Evolutionary conservation across 2,888 invertebrate species (phyloP), one percentile per base, ranked within the genome.

Genomic region (Drosophila kanekoi): DNA sequence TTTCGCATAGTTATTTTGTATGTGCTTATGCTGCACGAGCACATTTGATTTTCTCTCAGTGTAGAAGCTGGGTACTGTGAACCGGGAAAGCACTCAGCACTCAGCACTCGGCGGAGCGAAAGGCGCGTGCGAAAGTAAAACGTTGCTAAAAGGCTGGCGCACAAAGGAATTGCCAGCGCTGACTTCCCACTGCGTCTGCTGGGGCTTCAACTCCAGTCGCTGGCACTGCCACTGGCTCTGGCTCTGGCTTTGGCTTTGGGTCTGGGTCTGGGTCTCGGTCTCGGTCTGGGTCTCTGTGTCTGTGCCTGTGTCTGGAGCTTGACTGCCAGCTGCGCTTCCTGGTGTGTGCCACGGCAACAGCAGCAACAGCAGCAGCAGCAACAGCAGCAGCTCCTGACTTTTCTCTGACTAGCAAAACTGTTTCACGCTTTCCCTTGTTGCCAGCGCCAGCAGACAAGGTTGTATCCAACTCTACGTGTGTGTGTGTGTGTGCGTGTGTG

Each of bases 91-190:
- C 72, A 71, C 58, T 72, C 49, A 58, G 35, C 53, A 48, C 32
- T 65, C 38, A n/a, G 40, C 47, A 14, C 33, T 44, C 23, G 37
- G 20, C 45, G 49, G 52, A 52, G 52, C 38, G 38, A 43, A 41
- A 33, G 48, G 40, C 43, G 43, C 81, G 87, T 83, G 77, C 83
- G 89, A 83, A 83, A 86, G 83, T 88, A 83, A 88, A 82, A 82
- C 68, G 80, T 72, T 62, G 74, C 69, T 70, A 77, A 75, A 79
- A 73, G 69, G 70, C 65, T 49, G 59, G 65, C 77, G 65, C 77
- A 89, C 89, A 85, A 85, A 89, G 77, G 88, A 87, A 81, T 77
- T 79, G 72, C 69, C 75, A 56, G 40, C 61, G 54, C 23, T 64
- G 76, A 70, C 73, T 75, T 49, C 56, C 76, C 73, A 76, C 73